Percentiles rank a stretch among this genome's conserved stretches.
Evolutionary conservation across 2,888 invertebrate genomes (phyloP).

Genomic region (Tiphia femorata): DNA sequence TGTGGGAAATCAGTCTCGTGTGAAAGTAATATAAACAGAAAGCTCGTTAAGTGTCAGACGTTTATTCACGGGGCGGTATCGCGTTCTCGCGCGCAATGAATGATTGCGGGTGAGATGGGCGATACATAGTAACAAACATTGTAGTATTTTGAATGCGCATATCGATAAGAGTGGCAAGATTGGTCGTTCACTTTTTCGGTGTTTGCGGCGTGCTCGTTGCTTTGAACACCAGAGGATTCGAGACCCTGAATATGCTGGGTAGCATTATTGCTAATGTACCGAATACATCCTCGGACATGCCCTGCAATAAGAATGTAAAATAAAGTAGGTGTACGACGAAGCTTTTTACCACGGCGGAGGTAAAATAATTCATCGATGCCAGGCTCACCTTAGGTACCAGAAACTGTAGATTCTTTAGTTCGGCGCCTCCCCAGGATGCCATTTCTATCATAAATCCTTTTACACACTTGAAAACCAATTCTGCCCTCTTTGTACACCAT

Average conservation of each 20-base stretch:
- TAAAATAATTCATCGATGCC: not conserved
- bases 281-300: conserved; percentile 87
- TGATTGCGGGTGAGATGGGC: conserved; percentile 18
- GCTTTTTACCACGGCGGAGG: not conserved
- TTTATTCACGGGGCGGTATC: conserved; percentile 41
- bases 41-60: conserved; percentile 26
- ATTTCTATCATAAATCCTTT: conserved; percentile 99
- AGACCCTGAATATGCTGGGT: conserved; percentile 92
- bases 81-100: conserved; percentile 10
- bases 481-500: conserved; percentile 97
- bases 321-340: not conserved
- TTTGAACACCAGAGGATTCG: conserved; percentile 90
- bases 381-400: conserved; percentile 81
- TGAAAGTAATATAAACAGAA: conserved; percentile 35
- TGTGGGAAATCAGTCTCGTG: conserved; percentile 22
- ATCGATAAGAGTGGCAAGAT: conserved; percentile 29
- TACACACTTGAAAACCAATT: conserved; percentile 97
- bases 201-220: conserved; percentile 69
- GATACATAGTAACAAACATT: conserved; percentile 38
- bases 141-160: conserved; percentile 18
- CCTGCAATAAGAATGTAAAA: conserved; percentile 67
- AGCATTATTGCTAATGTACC: conserved; percentile 87
- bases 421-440: conserved; percentile 92
- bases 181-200: conserved; percentile 61
- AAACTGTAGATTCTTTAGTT: conserved; percentile 88